These are phyloP conservation scores for Parauchenoglanis ngamensis DNA, from an alignment of 2,797 vertebrate genomes.

Conservation along the genomic window DNA sequence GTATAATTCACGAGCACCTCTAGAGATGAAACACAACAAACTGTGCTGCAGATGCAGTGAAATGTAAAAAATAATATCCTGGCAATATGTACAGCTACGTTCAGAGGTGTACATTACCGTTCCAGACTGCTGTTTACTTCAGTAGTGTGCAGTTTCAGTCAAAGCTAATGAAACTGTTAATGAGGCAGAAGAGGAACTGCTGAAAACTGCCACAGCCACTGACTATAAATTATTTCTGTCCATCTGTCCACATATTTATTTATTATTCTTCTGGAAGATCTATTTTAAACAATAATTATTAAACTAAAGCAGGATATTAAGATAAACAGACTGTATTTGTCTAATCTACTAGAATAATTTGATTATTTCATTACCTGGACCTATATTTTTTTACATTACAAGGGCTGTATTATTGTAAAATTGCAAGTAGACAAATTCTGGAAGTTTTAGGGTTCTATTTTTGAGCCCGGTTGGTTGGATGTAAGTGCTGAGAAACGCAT, in stretches of 20 bases:
- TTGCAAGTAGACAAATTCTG: neutral
- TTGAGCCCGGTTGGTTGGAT: neutral
- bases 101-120: neutral
- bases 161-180: neutral
- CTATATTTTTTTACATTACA: neutral
- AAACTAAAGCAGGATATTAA: neutral
- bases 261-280: neutral
- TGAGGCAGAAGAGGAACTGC: neutral
- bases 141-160: neutral
- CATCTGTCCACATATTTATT: neutral
- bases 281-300: conserved; percentile 1
- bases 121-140: neutral
- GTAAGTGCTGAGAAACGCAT: neutral
- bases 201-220: neutral
- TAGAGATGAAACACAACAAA: conserved; percentile 12
- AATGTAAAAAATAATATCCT: conserved; percentile 13
- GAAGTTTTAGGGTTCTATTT: neutral
- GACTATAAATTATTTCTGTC: neutral
- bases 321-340: neutral
- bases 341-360: neutral
- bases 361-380: neutral
- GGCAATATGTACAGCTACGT: neutral
- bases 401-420: neutral
- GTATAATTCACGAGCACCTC: neutral
- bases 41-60: neutral